Conservation (phyloP, 2,797 vertebrate genomes). For the Pseudomugil tenellus region DNA sequence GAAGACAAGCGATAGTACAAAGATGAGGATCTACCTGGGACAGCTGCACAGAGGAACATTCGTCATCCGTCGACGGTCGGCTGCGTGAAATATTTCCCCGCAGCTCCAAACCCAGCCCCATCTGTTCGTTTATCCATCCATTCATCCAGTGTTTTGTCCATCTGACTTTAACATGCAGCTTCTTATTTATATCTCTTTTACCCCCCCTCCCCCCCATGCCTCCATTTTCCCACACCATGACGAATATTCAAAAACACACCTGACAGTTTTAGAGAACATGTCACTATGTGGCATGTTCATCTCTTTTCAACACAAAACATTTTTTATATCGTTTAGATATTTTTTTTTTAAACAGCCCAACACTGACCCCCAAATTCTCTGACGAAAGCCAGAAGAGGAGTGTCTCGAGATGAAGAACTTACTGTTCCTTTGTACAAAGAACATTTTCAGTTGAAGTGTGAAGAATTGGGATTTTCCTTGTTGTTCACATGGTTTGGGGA, state of each 20-base stretch:
- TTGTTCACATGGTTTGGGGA: constrained; percentile 14
- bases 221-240: constrained; percentile 1
- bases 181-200: constrained; percentile 19
- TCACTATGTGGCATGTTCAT: constrained; percentile 57
- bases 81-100: constrained; percentile 83
- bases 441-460: constrained; percentile 32
- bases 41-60: constrained; percentile 98
- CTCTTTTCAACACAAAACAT: constrained; percentile 13
- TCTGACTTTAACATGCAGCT: constrained; percentile 23
- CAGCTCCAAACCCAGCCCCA: constrained; percentile 6
- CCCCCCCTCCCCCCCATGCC: not conserved
- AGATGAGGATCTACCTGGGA: constrained; percentile 98
- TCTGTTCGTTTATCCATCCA: constrained; percentile 17
- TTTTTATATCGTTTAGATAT: constrained; percentile 15
- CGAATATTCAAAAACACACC: constrained; percentile 3
- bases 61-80: constrained; percentile 94
- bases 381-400: not conserved
- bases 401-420: constrained; percentile 4
- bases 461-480: constrained; percentile 23
- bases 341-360: constrained; percentile 21
- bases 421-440: constrained; percentile 5
- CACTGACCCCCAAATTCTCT: constrained; percentile 1
- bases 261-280: constrained; percentile 41
- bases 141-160: constrained; percentile 20
- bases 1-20: constrained; percentile 98